These are phyloP conservation scores for Ferrisia virgata DNA, from an alignment of 2,888 invertebrate genomes.

Conservation along the genomic window DNA sequence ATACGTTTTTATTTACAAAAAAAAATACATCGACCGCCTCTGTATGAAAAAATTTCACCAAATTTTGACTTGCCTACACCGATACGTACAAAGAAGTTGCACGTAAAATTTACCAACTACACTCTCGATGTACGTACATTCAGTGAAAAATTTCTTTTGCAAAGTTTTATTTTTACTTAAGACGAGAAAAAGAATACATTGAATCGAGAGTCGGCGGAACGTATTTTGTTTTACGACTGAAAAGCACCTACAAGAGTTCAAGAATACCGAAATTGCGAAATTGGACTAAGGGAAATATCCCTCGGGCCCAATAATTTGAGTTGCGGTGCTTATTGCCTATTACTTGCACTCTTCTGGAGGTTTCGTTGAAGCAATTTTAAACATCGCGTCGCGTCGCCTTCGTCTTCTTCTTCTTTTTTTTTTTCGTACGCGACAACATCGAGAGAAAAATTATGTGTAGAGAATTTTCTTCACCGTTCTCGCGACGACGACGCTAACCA, in stretches of 20 bases:
- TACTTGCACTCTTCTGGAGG: slow-evolving; percentile 34
- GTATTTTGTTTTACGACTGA: slow-evolving; percentile 39
- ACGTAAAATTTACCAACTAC: no score
- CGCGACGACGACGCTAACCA: background rate
- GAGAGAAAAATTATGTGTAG: background rate
- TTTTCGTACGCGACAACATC: background rate
- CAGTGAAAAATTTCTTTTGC: background rate
- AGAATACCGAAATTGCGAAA: slow-evolving; percentile 42
- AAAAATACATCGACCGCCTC: no score
- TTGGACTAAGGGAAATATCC: slow-evolving; percentile 41
- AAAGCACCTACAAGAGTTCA: slow-evolving; percentile 44
- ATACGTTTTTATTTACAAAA: no score
- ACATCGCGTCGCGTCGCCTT: slow-evolving; percentile 14
- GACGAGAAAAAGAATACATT: slow-evolving; percentile 22
- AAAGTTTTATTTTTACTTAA: background rate
- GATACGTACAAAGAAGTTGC: no score
- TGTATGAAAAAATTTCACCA: no score
- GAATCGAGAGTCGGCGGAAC: slow-evolving; percentile 22
- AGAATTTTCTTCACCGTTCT: background rate
- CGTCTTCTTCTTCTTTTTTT: no score
- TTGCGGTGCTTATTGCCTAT: slow-evolving; percentile 45
- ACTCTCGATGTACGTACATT: no score
- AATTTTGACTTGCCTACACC: no score
- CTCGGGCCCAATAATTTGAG: slow-evolving; percentile 39
- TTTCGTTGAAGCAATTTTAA: slow-evolving; percentile 37